phyloP scores from a whole-genome alignment of 2,113 vertebrate genomes.

The Centropus unirufus region DNA sequence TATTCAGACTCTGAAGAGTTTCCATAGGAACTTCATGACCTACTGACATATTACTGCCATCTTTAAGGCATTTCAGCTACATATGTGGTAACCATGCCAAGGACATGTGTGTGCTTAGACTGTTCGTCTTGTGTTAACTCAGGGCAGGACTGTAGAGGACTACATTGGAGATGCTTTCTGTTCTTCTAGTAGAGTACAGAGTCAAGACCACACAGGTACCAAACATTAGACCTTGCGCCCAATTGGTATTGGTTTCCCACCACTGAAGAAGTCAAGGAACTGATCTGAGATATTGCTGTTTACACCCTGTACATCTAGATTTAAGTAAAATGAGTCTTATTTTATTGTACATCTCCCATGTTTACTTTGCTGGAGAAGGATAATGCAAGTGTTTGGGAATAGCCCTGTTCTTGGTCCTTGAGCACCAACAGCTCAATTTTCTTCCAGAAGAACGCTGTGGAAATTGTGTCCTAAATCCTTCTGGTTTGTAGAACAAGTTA shows the following conservation, averaged over 20 bases:
- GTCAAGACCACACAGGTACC: not conserved
- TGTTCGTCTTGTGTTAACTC: not conserved
- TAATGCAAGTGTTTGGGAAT: not conserved
- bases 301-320: not conserved
- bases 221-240: not conserved
- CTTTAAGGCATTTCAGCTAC: not conserved
- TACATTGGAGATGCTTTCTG: not conserved
- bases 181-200: not conserved
- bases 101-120: accelerated
- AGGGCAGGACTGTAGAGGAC: not conserved
- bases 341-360: not conserved
- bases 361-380: not conserved
- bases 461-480: not conserved
- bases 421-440: not conserved
- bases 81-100: not conserved
- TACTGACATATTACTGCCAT: not conserved
- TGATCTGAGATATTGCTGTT: not conserved
- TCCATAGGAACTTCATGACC: not conserved
- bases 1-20: not conserved
- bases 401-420: not conserved
- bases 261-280: not conserved
- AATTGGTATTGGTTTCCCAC: not conserved
- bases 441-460: not conserved
- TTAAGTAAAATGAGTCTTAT: not conserved
- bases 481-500: not conserved